Evolutionary conservation across 2,888 invertebrate species (phyloP).

Genomic region (Nowickia ferox): DNA sequence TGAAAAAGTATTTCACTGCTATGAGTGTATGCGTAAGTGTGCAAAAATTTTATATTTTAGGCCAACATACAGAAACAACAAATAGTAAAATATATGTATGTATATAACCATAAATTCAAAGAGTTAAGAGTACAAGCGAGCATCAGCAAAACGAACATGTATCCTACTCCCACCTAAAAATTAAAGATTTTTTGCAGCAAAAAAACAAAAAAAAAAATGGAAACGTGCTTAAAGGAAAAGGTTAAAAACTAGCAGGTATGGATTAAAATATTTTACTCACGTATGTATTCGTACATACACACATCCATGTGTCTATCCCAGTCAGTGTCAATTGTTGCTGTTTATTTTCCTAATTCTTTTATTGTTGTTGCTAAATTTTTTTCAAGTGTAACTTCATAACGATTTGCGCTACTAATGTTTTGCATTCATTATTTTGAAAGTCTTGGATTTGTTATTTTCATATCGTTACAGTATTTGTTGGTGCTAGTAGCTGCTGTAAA

Average conservation of each 20-base stretch:
- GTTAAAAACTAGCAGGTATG: neutral
- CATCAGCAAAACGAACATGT: neutral
- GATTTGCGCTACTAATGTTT: slow-evolving; percentile 47
- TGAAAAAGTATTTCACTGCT: too few relatives aligned
- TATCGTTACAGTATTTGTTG: neutral
- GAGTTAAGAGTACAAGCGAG: neutral
- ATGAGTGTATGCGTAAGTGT: too few relatives aligned
- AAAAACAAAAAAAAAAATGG: slow-evolving; percentile 11
- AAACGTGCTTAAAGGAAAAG: slow-evolving; percentile 40
- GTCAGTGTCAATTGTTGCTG: slow-evolving; percentile 6
- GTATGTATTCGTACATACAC: neutral
- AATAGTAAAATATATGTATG: too few relatives aligned
- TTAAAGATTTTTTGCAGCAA: slow-evolving; percentile 44
- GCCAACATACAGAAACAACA: too few relatives aligned
- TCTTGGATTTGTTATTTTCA: slow-evolving; percentile 5
- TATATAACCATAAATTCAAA: neutral
- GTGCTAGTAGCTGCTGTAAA: slow-evolving; percentile 23
- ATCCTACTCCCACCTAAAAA: slow-evolving; percentile 49
- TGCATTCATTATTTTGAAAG: slow-evolving; percentile 3
- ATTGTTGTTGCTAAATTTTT: slow-evolving; percentile 16
- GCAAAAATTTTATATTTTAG: too few relatives aligned
- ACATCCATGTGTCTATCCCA: neutral
- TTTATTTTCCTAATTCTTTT: neutral
- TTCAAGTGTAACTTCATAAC: slow-evolving; percentile 37
- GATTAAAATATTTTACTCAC: neutral